phyloP scores from a whole-genome alignment of 1,140 invertebrate genomes.

The Globodera rostochiensis region DNA sequence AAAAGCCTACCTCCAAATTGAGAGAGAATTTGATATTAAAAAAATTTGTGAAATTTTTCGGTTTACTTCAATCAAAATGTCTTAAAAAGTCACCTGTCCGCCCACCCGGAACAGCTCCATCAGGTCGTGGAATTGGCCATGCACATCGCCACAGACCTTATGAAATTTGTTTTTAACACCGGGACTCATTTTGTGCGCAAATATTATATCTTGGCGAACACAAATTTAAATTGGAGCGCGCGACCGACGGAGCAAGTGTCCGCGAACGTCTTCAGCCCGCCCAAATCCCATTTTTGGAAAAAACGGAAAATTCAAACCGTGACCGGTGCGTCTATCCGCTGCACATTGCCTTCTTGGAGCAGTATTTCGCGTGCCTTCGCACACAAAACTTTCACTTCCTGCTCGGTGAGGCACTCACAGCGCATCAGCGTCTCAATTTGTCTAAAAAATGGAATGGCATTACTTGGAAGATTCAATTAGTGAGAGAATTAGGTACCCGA shows the following conservation, averaged over 20 bases:
- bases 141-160: conserved; percentile 97
- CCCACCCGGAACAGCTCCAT: conserved; percentile 42
- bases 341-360: conserved; percentile 99
- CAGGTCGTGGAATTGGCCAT: conserved; percentile 99
- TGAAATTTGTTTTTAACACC: not conserved
- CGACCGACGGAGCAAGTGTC: not conserved
- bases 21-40: not conserved
- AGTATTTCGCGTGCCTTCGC: conserved; percentile 98
- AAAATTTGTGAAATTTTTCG: not conserved
- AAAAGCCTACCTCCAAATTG: not conserved
- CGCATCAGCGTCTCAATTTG: conserved; percentile 97
- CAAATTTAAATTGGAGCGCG: too few relatives aligned
- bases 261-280: too few relatives aligned
- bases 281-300: too few relatives aligned
- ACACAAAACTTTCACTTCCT: conserved; percentile 96
- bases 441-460: conserved; percentile 38
- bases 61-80: too few relatives aligned
- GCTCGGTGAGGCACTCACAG: conserved; percentile 97
- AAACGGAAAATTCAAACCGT: conserved; percentile 75
- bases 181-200: too few relatives aligned
- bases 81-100: conserved; percentile 68
- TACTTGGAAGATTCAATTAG: not conserved
- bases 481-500: too few relatives aligned
- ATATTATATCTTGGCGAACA: too few relatives aligned
- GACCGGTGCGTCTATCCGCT: conserved; percentile 95